phyloP scores from a whole-genome alignment of 2,113 vertebrate species.

The Clinocottus analis region DNA sequence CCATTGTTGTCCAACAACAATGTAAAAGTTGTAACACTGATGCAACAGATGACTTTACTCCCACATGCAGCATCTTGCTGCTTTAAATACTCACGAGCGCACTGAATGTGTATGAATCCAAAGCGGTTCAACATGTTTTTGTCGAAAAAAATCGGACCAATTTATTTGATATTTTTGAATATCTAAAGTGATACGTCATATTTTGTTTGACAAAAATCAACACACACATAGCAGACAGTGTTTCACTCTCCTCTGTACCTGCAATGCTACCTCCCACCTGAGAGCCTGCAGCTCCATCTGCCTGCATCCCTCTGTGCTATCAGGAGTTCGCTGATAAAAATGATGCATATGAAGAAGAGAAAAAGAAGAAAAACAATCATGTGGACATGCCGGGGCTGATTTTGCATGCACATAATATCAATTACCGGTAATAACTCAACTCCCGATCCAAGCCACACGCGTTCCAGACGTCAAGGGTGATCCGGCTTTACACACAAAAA shows the following conservation, averaged over 20 bases:
- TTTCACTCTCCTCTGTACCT: not conserved
- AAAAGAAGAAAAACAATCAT: not conserved
- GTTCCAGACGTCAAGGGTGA: not conserved
- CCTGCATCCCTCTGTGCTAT: conserved; percentile 6
- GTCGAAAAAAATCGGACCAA: not conserved
- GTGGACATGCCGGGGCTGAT: not conserved
- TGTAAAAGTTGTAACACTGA: not conserved
- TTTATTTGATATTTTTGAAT: no score
- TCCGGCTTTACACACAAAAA: no score
- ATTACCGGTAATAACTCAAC: not conserved
- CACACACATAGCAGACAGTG: no score
- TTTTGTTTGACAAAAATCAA: not conserved
- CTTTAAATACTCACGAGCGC: not conserved
- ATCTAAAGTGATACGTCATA: not conserved
- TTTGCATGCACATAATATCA: not conserved
- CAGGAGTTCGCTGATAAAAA: not conserved
- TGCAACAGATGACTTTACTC: not conserved
- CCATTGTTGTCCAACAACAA: not conserved
- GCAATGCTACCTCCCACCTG: not conserved
- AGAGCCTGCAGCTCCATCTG: conserved; percentile 23
- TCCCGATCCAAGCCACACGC: not conserved
- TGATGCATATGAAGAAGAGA: not conserved
- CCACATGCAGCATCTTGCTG: not conserved
- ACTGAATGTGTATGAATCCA: not conserved
- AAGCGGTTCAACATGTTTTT: not conserved